Evolutionary conservation across 1,140 invertebrate genomes (phyloP), one percentile per base, ranked within the genome.

Genomic region (Lepidurus arcticus): DNA sequence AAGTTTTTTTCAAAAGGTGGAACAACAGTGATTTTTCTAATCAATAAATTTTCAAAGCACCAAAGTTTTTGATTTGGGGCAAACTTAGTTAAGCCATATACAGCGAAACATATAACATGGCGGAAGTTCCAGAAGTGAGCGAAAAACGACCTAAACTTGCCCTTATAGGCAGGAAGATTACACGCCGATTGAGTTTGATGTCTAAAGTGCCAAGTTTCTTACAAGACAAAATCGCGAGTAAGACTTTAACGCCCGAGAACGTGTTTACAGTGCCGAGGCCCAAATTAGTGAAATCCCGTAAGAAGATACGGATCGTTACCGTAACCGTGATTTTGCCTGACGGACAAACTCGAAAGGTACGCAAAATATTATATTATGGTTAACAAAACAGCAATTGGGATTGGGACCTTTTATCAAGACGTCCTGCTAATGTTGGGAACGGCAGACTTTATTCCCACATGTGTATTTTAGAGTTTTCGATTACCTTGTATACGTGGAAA

Each of bases 161-260:
- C 1, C 16, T 65, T 9, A 21, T 88, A 73, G 86, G 86, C 11
- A 83, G 86, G 74, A 83, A 85, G 76, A 83, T 88, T 78, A 87
- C 86, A 78, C 84, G 87, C 79, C 84, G 87, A 65, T 80, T 88
- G n/a, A 87, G 87, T 10, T 81, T 88, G 76, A 86, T 88, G 73
- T 83, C 87, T 13, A 86, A 85, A 79, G 84, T 87, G 79, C 87
- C 87, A 24, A 86, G 84, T 73, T 84, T 87, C 73, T 84, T 88
- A 77, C 80, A 81, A 43, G 80, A 78, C 1, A 81, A 81, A 42
- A 77, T 81, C 0, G 79, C 78, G 77, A 65, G n/a, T 16, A 65
- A 65, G 21, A 65, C 53, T 65, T 9, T 21, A 65, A 10, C 42
- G 7, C 9, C 42, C 1, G 74, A 75, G 13, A 47, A 44, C 13